Evolutionary conservation across 2,113 vertebrate genomes (phyloP).

Genomic region (Lagopus leucura): DNA sequence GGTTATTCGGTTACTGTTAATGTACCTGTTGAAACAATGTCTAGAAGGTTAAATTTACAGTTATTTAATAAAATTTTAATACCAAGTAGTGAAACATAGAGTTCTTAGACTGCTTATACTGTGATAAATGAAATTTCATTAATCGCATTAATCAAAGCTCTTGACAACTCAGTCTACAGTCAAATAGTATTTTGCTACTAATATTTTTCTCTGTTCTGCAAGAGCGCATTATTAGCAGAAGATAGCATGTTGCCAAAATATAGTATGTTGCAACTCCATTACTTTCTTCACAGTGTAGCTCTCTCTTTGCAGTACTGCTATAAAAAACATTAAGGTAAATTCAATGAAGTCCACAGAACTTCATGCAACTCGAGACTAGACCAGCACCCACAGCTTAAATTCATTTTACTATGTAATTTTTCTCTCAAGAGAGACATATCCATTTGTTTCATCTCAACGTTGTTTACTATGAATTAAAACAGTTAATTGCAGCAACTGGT

Average conservation of each 20-base stretch:
- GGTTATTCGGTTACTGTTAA: slow-evolving; percentile 91
- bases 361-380: neutral
- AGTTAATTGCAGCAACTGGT: neutral
- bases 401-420: neutral
- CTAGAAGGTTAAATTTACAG: slow-evolving; percentile 38
- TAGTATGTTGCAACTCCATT: neutral
- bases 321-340: neutral
- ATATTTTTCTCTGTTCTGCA: neutral
- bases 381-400: neutral
- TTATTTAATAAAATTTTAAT: slow-evolving; percentile 38
- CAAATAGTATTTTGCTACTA: neutral
- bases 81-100: slow-evolving; percentile 5
- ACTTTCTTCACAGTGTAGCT: neutral
- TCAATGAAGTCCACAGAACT: neutral
- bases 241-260: neutral
- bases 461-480: neutral
- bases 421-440: neutral
- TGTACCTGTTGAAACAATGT: slow-evolving; percentile 79
- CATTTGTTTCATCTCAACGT: neutral
- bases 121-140: neutral
- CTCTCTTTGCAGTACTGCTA: neutral
- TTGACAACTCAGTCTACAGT: neutral
- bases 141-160: neutral
- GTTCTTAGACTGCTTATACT: neutral
- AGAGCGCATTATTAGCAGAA: neutral